Evolutionary conservation across 2,888 invertebrate species (phyloP).

Genomic region (Macrosiphum euphorbiae): DNA sequence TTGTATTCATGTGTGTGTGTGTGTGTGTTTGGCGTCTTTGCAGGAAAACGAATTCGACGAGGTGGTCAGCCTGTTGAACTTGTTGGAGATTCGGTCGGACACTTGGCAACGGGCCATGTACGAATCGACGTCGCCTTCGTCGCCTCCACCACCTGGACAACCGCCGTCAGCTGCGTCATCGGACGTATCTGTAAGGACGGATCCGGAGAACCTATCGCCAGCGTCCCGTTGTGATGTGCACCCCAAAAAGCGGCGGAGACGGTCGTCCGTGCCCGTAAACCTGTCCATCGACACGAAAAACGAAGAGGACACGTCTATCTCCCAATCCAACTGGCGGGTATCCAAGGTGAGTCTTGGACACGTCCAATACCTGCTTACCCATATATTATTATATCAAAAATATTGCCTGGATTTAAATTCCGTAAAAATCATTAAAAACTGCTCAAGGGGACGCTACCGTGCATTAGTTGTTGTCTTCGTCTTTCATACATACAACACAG

Average conservation of each 20-base stretch:
- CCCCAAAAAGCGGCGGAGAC: constrained; percentile 74
- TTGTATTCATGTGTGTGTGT: background rate
- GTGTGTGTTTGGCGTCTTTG: background rate
- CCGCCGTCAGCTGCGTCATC: constrained; percentile 55
- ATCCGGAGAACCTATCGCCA: constrained; percentile 63
- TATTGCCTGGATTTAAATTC: too few relatives aligned
- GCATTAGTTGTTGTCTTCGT: too few relatives aligned
- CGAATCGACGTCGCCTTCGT: constrained; percentile 39
- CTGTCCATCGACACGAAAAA: constrained; percentile 73
- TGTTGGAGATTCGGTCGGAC: constrained; percentile 88
- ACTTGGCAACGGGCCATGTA: constrained; percentile 68
- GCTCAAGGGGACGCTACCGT: too few relatives aligned
- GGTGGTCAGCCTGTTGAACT: constrained; percentile 85
- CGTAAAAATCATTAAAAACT: too few relatives aligned
- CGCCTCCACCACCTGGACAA: constrained; percentile 19
- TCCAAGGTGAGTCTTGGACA: constrained; percentile 63
- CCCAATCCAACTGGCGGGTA: constrained; percentile 48
- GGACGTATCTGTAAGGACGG: constrained; percentile 45
- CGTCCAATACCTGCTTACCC: background rate
- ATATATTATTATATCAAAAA: background rate
- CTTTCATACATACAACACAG: too few relatives aligned
- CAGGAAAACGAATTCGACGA: constrained; percentile 86
- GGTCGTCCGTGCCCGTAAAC: constrained; percentile 87
- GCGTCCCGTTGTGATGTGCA: constrained; percentile 49
- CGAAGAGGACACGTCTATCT: constrained; percentile 66